Base-by-base conservation (phyloP, 2,888 invertebrate genomes). In the Eulithis prunata region DNA sequence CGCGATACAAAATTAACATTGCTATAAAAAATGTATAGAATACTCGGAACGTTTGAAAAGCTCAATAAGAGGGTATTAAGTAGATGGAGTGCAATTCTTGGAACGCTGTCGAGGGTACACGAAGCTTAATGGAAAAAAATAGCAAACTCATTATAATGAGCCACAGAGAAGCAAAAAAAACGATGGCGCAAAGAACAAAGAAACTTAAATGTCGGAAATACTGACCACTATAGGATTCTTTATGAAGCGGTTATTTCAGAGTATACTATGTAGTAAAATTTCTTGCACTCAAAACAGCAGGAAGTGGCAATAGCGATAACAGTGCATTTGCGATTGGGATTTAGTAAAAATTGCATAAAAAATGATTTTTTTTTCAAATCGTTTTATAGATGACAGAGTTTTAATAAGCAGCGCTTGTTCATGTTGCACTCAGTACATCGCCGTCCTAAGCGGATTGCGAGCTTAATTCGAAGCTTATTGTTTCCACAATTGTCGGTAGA, bases 401-500 rank as follows among this genome's bases (percentile, higher is more conserved):
- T 21, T 21, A 21, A 2, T 21, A 21, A 21, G 21, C 21, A 21
- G 21, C 2, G 21, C 21, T 21, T 21, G 21, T 21, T 11, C 3
- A 51, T 28, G 3, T 38, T 14, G 13, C 12, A 14, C 53, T 11
- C 53, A 46, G 60, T 60, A 53, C 60, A 53, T 60, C 75, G 65
- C 66, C 62, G 54, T 74, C 12, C 67, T 80, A 82, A 83, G 78
- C 73, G 78, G 82, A 80, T 83, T 79, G 75, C 51, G 64, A 45
- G 75, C 78, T 79, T 82, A 79, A 62, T 71, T 69, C 66, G 57
- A 71, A 68, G 74, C 75, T 77, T 75, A 79, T 80, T 83, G 83
- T 82, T 79, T 80, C 76, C 78, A 76, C 78, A 81, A 80, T 79
- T 75, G 78, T 70, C 69, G 28, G 60, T 66, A 75, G 81, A 81